Base-by-base conservation (phyloP, 23 tunicate species). In the Clavelina lepadiformis region DNA sequence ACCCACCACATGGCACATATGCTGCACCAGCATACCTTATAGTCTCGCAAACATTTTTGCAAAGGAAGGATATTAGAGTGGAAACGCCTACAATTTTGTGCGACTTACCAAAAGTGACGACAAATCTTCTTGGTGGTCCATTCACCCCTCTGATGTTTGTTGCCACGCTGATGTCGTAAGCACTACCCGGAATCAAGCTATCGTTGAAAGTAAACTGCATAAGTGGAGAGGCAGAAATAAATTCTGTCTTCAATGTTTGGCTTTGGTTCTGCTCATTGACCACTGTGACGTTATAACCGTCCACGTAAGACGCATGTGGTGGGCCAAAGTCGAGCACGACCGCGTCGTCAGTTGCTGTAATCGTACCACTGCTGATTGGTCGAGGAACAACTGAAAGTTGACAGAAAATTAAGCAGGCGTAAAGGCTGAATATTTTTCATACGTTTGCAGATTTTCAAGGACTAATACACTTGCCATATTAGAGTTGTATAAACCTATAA, bases 141-240 rank as follows among this genome's bases (percentile, higher is more conserved):
- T 63, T 19, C 37, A 63, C 69, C 4, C 50, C 49, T 37, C 69
- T 35, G 24, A 63, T 51, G 3, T 36, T 33, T 5, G 69, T 63
- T 8, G 19, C 3, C 22, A 63, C 50, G 22, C 19, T 33, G 3
- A 63, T 18, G 20, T 4, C 21, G 51, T 63, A 63, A 6, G 4
- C 38, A 5, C 28, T 28, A 36, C 69, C 69, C 11, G 69, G 69
- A 58, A 58, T 58, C 11, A 58, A 5, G 6, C 38, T 6, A 4
- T 58, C 65, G 7, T 23, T 58, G 22, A 58, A 30, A 5, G 35
- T 30, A 6, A 8, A 13, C 6, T 25, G 8, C 11, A 58, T 58
- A 6, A n/a, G 8, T 4, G 65, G 65, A 25, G 65, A 4, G 5
- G 36, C 65, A 8, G 11, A 3, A 8, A 58, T n/a, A 5, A 25